Base-by-base conservation (phyloP, 2,888 invertebrate genomes). In the Noctua fimbriata region DNA sequence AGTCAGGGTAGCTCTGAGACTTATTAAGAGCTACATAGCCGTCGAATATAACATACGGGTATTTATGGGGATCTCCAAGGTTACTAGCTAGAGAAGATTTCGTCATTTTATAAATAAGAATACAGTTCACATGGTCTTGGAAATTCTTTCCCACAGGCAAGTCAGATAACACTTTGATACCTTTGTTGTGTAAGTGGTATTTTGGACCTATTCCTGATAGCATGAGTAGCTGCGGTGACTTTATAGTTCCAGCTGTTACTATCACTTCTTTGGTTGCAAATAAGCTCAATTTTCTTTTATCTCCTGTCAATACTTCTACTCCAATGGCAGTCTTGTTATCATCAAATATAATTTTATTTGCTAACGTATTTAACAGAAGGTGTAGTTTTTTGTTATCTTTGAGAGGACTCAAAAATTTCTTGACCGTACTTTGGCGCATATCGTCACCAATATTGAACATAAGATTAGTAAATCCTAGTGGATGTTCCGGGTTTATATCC, bases 301-400 rank as follows among this genome's bases (percentile, higher is more conserved):
- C 84, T 32, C 85, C 58, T 2, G 81, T 93, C 44, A 94, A 63
- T 55, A 95, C 90, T 85, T 95, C 93, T 0, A 97, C 96, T 1
- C 97, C 97, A 4, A 87, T 90, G 0, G 95, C 96, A 36, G 94
- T 96, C 1, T 94, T 94, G 12, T 92, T 69, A 0, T 92, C 90
- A 89, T 97, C 95, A 70, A 97, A 95, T n/a, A 97, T 83, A 18
- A 98, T 90, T 87, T 95, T 94, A 0, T 93, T 96, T 1, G 95
- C 97, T 32, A 95, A 90, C 1, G 97, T 95, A 81, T 97, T 90
- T 65, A 97, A 97, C 24, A 95, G 85, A 0, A 96, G 88, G 52
- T 93, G 86, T 18, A 96, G 89, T 73, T 95, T 95, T 5, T 85
- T 60, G 47, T 93, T 89, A 1, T 92, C 82, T 69, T 81, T 89